phyloP scores from a whole-genome alignment of 2,113 vertebrate species.

The Bambusicola thoracicus region DNA sequence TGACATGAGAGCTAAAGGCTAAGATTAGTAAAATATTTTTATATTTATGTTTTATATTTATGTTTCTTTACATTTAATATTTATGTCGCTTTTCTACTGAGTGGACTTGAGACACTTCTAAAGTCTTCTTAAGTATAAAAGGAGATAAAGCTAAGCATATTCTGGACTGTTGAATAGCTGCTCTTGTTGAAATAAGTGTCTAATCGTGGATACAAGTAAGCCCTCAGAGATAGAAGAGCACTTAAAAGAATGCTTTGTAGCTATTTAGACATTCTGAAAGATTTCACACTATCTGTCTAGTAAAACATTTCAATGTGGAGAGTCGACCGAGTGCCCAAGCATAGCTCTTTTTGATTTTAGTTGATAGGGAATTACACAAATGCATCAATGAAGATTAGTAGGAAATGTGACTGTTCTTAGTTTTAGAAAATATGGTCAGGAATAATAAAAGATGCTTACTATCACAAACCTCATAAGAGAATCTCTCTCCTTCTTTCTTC shows the following conservation, averaged over 20 bases:
- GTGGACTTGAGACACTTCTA: background rate
- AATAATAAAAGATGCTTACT: constrained; percentile 66
- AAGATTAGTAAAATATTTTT: background rate
- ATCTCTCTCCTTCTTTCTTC: constrained; percentile 98
- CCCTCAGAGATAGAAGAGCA: constrained; percentile 29
- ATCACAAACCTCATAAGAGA: constrained; percentile 99
- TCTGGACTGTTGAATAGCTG: background rate
- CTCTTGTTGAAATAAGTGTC: background rate
- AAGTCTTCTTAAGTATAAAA: background rate
- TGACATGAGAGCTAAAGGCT: background rate
- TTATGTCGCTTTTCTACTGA: background rate
- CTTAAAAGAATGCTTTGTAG: background rate
- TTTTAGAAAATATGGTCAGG: constrained; percentile 41
- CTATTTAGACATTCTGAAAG: background rate
- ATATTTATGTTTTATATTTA: background rate
- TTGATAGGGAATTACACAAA: background rate
- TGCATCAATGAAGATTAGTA: constrained; percentile 13
- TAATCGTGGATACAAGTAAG: background rate
- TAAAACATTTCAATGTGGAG: background rate
- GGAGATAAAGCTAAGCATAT: background rate
- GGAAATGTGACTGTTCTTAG: constrained; percentile 4
- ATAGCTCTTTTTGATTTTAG: background rate
- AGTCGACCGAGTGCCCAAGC: background rate
- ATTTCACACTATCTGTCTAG: background rate
- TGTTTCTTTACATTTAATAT: too few species aligned